Evolutionary conservation across 2,888 invertebrate genomes (phyloP).

Genomic region (Alsophila aescularia): DNA sequence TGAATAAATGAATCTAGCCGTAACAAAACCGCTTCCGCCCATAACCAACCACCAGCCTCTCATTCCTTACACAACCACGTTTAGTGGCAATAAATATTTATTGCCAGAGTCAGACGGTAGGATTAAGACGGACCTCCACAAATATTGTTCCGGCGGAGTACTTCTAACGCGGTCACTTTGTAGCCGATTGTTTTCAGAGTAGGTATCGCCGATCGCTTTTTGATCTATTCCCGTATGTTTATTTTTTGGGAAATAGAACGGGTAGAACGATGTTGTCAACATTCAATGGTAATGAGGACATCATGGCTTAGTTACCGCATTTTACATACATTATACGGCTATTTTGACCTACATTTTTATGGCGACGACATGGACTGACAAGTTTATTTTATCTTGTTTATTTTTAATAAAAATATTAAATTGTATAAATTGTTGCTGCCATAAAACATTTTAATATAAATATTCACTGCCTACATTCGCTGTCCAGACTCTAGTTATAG

Average conservation of each 20-base stretch:
- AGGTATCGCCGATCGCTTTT: constrained; percentile 19
- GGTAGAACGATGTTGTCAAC: background rate
- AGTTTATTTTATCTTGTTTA: too few relatives aligned
- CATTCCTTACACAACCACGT: constrained; percentile 34
- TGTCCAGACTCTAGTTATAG: too few relatives aligned
- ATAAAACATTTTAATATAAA: too few relatives aligned
- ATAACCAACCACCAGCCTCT: constrained; percentile 3
- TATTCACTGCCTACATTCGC: too few relatives aligned
- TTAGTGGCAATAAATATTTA: constrained; percentile 76
- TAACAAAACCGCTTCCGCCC: too few relatives aligned
- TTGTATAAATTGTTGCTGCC: too few relatives aligned
- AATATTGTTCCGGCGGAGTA: constrained; percentile 49
- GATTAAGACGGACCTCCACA: constrained; percentile 64
- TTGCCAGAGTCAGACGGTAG: constrained; percentile 61
- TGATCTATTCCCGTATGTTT: constrained; percentile 21
- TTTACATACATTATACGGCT: too few relatives aligned
- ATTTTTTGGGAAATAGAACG: constrained; percentile 4
- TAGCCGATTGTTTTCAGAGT: constrained; percentile 41
- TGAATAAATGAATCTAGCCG: too few relatives aligned
- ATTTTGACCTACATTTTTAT: too few relatives aligned
- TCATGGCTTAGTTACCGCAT: background rate
- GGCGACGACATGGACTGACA: too few relatives aligned
- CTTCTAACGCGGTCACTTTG: constrained; percentile 50
- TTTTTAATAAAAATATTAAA: too few relatives aligned
- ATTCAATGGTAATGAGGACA: background rate